Evolutionary conservation across 2,797 vertebrate genomes (phyloP).

Genomic region (Poeciliopsis paucimaculata): DNA sequence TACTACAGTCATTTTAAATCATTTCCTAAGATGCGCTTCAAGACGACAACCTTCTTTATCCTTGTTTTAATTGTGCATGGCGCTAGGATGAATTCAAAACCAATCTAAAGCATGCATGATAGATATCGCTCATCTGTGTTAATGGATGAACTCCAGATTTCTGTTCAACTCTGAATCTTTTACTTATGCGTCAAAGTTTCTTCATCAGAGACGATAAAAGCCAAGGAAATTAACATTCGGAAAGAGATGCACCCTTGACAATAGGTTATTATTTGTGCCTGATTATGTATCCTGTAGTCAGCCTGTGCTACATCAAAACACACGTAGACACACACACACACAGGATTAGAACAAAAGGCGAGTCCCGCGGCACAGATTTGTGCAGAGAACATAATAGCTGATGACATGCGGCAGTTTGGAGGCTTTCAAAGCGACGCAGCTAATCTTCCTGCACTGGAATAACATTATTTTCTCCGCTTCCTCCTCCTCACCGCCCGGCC

Average conservation of each 20-base stretch:
- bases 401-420: conserved; percentile 52
- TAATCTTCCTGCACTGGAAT: conserved; percentile 53
- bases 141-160: not conserved
- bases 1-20: not conserved
- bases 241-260: conserved; percentile 3
- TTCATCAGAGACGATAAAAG: not conserved
- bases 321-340: conserved; percentile 8
- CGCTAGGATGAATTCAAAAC: not conserved
- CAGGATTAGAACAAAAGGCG: conserved; percentile 53
- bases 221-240: conserved; percentile 7
- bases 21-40: not conserved
- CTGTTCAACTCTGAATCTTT: not conserved
- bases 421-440: conserved; percentile 44
- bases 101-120: not conserved
- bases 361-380: conserved; percentile 48
- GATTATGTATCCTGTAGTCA: conserved; percentile 24
- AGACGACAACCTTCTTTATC: not conserved
- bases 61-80: not conserved
- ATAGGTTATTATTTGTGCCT: conserved; percentile 14
- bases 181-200: not conserved
- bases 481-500: conserved; percentile 25
- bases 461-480: conserved; percentile 44
- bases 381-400: conserved; percentile 45
- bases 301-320: conserved; percentile 9
- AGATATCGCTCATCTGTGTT: too few relatives aligned